phyloP scores from a whole-genome alignment of 2,888 invertebrate genomes.

The Pollenia griseotomentosa region DNA sequence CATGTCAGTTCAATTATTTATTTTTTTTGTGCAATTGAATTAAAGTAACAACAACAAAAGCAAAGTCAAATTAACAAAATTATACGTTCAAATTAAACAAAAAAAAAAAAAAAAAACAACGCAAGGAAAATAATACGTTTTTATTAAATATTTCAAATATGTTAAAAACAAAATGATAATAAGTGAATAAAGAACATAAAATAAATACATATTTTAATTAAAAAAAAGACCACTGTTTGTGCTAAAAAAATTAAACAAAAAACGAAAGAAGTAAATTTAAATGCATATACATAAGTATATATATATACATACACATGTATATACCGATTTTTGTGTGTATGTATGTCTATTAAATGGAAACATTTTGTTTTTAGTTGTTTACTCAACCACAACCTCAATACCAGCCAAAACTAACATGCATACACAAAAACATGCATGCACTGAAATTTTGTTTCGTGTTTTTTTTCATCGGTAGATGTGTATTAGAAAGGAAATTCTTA shows the following conservation, averaged over 20 bases:
- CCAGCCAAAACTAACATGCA: constrained; percentile 49
- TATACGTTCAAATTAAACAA: background rate
- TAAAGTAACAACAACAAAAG: constrained; percentile 5
- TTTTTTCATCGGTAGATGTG: background rate
- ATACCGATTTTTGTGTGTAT: constrained; percentile 1
- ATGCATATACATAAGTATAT: constrained; percentile 4
- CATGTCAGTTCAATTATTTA: constrained; percentile 43
- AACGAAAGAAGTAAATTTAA: constrained; percentile 17
- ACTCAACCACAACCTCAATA: constrained; percentile 38
- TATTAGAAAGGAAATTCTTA: background rate
- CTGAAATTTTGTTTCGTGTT: constrained; percentile 11
- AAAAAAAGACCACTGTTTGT: constrained; percentile 12
- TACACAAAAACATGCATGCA: constrained; percentile 58
- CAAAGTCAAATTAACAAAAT: background rate
- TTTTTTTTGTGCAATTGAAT: constrained; percentile 25
- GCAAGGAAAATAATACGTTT: background rate
- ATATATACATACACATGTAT: constrained; percentile 2
- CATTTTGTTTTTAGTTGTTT: constrained; percentile 16
- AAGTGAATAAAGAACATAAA: background rate
- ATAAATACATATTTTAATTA: background rate
- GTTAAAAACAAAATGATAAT: background rate
- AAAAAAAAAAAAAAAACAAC: background rate
- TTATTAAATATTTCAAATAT: background rate
- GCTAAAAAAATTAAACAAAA: constrained; percentile 38
- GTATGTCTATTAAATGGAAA: background rate